Base-by-base conservation (phyloP, 1,140 invertebrate species). In the Zaprionus ghesquierei region DNA sequence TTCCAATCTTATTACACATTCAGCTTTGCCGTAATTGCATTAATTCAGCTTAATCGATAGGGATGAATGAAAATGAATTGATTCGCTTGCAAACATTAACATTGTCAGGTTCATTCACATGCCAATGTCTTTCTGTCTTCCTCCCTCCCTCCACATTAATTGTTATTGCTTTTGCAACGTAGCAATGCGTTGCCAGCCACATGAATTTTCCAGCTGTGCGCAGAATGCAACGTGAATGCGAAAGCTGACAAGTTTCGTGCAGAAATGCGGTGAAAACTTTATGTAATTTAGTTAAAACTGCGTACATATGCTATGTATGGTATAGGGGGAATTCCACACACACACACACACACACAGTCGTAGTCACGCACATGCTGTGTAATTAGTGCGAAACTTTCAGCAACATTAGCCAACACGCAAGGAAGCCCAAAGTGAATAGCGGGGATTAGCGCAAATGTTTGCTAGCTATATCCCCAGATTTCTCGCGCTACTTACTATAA, bases 351-450 rank as follows among this genome's bases (percentile, higher is more conserved):
- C 44, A 44, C 29, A 1, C 44, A 63, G 54, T 51, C 20, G 8
- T 13, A 29, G 25, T 55, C 20, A 58, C 49, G 63, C 79, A 84
- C 61, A 64, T 62, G 68, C 64, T 76, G 65, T 58, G 72, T 79
- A 82, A 82, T 82, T 82, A 84, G 71, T 64, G 62, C 29, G 61
- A 70, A 82, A 71, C 58, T 82, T 76, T 66, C 59, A 44, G 56
- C 25, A 55, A 27, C 25, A 49, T 64, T 59, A 61, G 51, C 46
- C 49, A 61, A 69, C 55, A 41, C 62, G 46, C 56, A 51, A 70
- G 63, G 8, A 50, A 9, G 2, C 2, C 49, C 68, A 61, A 72
- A 41, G 59, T 75, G 56, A n/a, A 49, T 59, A 41, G 29, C 50
- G 31, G 38, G 58, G 31, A 70, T 70, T 68, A 61, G 60, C 54